Base-by-base conservation (phyloP, 1,140 invertebrate species). In the Dinoponera quadriceps region DNA sequence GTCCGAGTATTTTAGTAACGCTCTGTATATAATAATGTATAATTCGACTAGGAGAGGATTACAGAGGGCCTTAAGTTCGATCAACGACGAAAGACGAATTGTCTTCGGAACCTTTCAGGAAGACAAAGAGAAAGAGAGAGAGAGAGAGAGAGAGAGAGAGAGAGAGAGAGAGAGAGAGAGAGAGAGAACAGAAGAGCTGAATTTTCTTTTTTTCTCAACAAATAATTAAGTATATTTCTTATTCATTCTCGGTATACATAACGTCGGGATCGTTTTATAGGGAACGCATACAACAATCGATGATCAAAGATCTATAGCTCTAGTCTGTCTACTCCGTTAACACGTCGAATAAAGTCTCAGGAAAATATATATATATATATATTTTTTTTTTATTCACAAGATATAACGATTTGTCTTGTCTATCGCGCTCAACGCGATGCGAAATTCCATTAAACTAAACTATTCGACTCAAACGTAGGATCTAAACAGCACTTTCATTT, bases 221-320 rank as follows among this genome's bases (percentile, higher is more conserved):
- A 85, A 74, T 33, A 88, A 85, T 75, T 68, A 83, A 51, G 78
- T 83, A 66, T 83, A 77, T 83, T 72, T 82, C 16, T 44, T 62
- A 60, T 25, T 57, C 0, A 29, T 7, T 62, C 13, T 73, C 20
- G n/a, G 57, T 60, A 63, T 82, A 82, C 75, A 80, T 80, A 80
- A 71, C n/a, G 38, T 44, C 38, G 33, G 7, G 20, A 78, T 69
- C 57, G 16, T 9, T 69, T 68, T 13, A 3, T 66, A 25, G 33
- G 25, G 18, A 80, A 80, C 51, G 27, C 33, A 71, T 71, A 57
- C 33, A 80, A 80, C 54, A 71, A 80, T 80, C 25, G 54, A 69
- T 38, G n/a, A 80, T 69, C 38, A 25, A 18, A 3, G 14, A 78
- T 69, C 44, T 68, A 68, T 44, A 78, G 14, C 27, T 57, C 49